Base-by-base conservation (phyloP, 1,140 invertebrate genomes). In the Geopemphigus sp. region DNA sequence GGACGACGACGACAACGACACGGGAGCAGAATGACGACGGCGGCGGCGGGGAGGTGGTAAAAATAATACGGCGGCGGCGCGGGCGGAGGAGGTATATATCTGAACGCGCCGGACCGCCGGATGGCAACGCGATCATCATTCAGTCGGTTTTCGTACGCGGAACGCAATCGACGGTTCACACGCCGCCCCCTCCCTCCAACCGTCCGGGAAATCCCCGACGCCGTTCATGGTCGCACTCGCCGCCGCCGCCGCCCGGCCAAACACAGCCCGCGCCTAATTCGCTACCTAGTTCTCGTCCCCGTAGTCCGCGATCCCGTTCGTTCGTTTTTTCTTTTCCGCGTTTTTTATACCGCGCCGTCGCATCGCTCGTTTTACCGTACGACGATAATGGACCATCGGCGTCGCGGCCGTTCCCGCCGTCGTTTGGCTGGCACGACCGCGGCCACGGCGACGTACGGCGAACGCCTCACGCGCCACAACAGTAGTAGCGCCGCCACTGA, bases 61-160 rank as follows among this genome's bases (percentile, higher is more conserved):
- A 50, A 50, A 1, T 1, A 50, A 10, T 50, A 14, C 54, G 72
- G 29, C 72, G 54, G 29, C 12, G 54, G 15, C 17, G 24, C 10
- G 3, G 45, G 68, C 22, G 47, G 24, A 24, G 19, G 50, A 54
- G 50, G 39, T 39, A 39, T 32, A 19, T 19, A 22, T 24, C 72
- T 74, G 32, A 59, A 59, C 73, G 74, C 74, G 74, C 74, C 74
- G 74, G 57, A 63, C 57, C 56, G 56, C 74, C 22, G 57, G 57
- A 78, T 47, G 39, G 29, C 22, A 56, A 76, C n/a, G 57, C 73
- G 29, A 63, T 61, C 39, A 19, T 15, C n/a, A n/a, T 61, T 78
- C 57, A 78, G 74, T 78, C 74, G 74, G 54, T 78, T 78, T 78
- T 78, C n/a, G 57, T 63, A 63, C 39, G 74, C 39, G 56, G 39